Evolutionary conservation across 2,888 invertebrate genomes (phyloP).

Genomic region (Tipula vernalis): DNA sequence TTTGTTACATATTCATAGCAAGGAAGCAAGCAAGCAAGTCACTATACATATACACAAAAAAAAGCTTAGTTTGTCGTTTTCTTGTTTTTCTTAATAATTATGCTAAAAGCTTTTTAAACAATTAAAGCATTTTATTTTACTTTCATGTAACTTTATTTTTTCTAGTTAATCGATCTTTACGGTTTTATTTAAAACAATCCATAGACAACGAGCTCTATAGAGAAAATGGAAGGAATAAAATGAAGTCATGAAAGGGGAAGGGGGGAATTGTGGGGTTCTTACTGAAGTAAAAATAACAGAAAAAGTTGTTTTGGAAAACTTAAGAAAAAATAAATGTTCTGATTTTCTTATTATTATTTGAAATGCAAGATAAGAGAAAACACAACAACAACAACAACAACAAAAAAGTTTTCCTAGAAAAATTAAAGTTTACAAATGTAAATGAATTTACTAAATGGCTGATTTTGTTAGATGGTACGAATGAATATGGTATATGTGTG

Average conservation of each 20-base stretch:
- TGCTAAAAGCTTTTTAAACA: conserved; percentile 4
- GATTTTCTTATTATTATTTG: background rate
- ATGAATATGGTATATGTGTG: background rate
- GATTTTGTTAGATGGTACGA: background rate
- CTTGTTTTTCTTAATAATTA: background rate
- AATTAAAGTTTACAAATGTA: background rate
- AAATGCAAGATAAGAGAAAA: background rate
- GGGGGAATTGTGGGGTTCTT: background rate
- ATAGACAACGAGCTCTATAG: background rate
- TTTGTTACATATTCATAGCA: background rate
- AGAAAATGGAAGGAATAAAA: background rate
- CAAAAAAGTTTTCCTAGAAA: background rate
- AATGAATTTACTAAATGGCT: background rate
- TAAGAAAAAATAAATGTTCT: background rate
- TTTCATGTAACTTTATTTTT: background rate
- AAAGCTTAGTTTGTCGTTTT: background rate
- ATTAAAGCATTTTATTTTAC: background rate
- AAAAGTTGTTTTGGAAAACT: background rate
- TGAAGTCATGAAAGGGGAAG: background rate
- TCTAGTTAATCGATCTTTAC: background rate
- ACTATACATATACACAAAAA: background rate
- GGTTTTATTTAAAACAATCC: background rate
- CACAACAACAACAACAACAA: background rate
- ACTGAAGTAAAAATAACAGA: background rate
- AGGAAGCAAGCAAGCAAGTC: background rate